Base-by-base conservation (phyloP, 2,888 invertebrate genomes). In the Phania funesta region DNA sequence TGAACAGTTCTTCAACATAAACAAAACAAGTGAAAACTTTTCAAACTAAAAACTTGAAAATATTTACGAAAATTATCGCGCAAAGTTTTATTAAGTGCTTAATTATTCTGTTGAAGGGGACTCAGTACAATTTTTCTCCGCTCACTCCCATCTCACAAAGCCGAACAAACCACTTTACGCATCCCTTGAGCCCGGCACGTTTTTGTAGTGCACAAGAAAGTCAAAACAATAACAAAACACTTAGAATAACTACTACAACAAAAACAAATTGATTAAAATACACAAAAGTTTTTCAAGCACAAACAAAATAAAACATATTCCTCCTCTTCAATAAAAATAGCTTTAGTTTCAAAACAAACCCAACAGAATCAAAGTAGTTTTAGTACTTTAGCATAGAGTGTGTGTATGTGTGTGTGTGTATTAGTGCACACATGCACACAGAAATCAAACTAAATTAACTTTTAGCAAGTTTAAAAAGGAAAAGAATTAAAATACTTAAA, bases 31-130 rank as follows among this genome's bases (percentile, higher is more conserved):
- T n/a, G 56, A 60, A 67, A 79, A 79, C 52, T 79, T 79, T 79
- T 58, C 79, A 67, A 79, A 74, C 67, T 80, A 80, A 80, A 80
- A 68, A 80, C 68, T 80, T 80, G 68, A 74, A 80, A 80, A 80
- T 68, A 80, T 80, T 80, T 74, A 74, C 80, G 48, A 68, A 75
- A 80, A 80, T 80, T 80, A 80, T 80, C 68, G 68, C 64, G 54
- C 52, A 79, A 79, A 80, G 22, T 80, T 80, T 64, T 80, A 68
- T 68, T 68, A 68, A 80, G 80, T 80, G 74, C 68, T 75, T 80
- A 80, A 74, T 80, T 74, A 75, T 80, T 74, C 56, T 62, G 68
- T 64, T 80, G 74, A 80, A 74, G 48, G 54, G 32, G 56, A 64
- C 50, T 32, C 48, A 13, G 41, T 76, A 35, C 24, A 71, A 38